Evolutionary conservation across 2,888 invertebrate genomes (phyloP), one percentile per base, ranked within the genome.

Genomic region (Hirtodrosophila duncani): DNA sequence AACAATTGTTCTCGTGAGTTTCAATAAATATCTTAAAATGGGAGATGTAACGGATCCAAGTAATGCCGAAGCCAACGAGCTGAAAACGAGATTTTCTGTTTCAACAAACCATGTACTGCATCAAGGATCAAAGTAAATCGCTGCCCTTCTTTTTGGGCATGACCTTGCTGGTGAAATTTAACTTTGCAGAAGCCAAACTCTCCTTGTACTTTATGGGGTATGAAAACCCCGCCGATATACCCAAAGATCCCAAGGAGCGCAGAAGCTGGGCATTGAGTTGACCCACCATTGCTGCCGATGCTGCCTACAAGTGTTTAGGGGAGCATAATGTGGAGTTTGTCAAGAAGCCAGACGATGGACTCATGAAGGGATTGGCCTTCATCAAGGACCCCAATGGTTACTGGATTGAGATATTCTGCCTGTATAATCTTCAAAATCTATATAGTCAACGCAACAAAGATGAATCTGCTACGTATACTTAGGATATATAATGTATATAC

Each of bases 71-170:
- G 91, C 92, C 5, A 89, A 91, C 63, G 89, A 91, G 60, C 88
- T 93, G 43, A 94, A 94, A 86, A 88, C 89, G 63, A 89, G 95
- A 94, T 49, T 98, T 94, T 85, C 90, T 97, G 68, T 94, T 98
- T 87, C 97, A 98, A 88, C 98, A 98, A 89, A 98, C 97, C 0
- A 98, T 98, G 98, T 94, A 94, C 84, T 91, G 98, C 21, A 96
- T 98, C 60, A 98, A 97, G 84, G 97, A 98, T 84, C 97, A 97
- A 0, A 90, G 91, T 57, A 91, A 91, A 64, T 94, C 95, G 0
- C 87, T 98, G 33, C 94, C 96, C 1, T 98, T 98, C 86, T 98
- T 97, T 0, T 88, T 98, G 1, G 98, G 98, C 3, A 98, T 98
- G 97, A 92, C 92, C 7, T 87, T 98, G 27, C 87, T 98, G 37